Evolutionary conservation across 2,797 vertebrate species (phyloP), one percentile per base, ranked within the genome.

Genomic region (Enteromius radiatus): DNA sequence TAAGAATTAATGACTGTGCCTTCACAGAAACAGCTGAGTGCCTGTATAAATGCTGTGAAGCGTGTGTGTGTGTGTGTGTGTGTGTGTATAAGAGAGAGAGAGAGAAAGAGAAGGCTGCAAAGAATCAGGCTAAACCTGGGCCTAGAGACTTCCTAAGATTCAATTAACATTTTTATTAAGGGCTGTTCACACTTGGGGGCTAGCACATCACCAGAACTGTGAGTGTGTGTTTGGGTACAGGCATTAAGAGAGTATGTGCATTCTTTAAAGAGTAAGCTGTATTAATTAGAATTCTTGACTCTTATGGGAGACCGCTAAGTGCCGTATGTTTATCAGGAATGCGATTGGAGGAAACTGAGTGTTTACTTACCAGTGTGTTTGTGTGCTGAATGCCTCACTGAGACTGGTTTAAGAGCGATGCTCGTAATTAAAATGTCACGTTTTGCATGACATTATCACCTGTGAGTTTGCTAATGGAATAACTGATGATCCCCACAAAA

Each of bases 81-180:
- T 54, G 76, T 82, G 80, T 76, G 80, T 76, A 61, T 28, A 19
- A 68, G 65, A 73, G 26, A 47, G 14, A 71, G 43, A 54, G 79
- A 28, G 54, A 38, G 11, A 71, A 26, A 59, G 59, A 8, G 54
- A 47, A 28, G 5, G 23, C 11, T 75, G 23, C 41, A 61, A 33
- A 69, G 41, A 83, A 69, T 83, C 49, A 61, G 81, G 64, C 73
- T 83, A 83, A 87, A 90, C 84, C 87, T 92, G 84, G 88, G 86
- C 83, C 87, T 86, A 88, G 85, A 91, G 90, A 91, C 90, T 90
- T 89, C 87, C 88, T 91, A 74, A 81, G 82, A 84, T 93, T 94
- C 90, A 93, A 93, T 93, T 93, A 93, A 93, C 90, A 92, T 92
- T 92, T 93, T 91, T 91, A 92, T 93, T 92, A 89, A 85, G 82